These are phyloP conservation scores for Neocloeon triangulifer DNA, from an alignment of 1,140 invertebrate species.

Conservation along the genomic window DNA sequence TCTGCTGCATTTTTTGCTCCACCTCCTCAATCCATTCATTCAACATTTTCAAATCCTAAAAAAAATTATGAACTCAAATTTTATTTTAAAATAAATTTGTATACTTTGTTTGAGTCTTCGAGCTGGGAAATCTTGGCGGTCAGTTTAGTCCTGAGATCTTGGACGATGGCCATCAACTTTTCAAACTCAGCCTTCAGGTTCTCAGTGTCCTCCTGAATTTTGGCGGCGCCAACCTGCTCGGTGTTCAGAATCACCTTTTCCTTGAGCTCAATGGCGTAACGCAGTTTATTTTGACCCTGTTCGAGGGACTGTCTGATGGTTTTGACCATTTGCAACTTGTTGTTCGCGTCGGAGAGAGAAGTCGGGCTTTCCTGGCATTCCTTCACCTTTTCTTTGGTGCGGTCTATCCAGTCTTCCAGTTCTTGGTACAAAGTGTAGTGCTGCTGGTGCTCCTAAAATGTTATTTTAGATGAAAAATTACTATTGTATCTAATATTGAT, in stretches of 20 bases:
- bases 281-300: slow-evolving; percentile 71
- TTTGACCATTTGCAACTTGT: slow-evolving; percentile 63
- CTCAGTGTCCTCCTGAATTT: slow-evolving; percentile 76
- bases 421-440: slow-evolving; percentile 73
- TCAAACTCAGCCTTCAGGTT: slow-evolving; percentile 73
- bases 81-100: too few species aligned
- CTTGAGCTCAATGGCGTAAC: slow-evolving; percentile 69
- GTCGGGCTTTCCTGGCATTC: slow-evolving; percentile 54
- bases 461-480: too few species aligned
- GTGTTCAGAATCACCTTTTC: slow-evolving; percentile 83
- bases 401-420: slow-evolving; percentile 76
- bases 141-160: slow-evolving; percentile 49
- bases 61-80: slow-evolving; percentile 4
- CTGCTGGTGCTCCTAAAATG: slow-evolving; percentile 61
- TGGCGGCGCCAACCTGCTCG: slow-evolving; percentile 57
- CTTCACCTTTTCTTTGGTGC: slow-evolving; percentile 56
- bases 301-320: slow-evolving; percentile 62
- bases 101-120: slow-evolving; percentile 57
- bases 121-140: slow-evolving; percentile 42
- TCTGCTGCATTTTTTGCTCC: slow-evolving; percentile 39
- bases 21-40: slow-evolving; percentile 70
- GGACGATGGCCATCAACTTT: slow-evolving; percentile 53
- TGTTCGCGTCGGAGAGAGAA: slow-evolving; percentile 55
- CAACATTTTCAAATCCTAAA: slow-evolving; percentile 39
- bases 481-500: too few species aligned